Percentiles rank a stretch among this genome's conserved stretches.
Conservation (phyloP, 2,888 invertebrate genomes). For the Cephus pygmeus region DNA sequence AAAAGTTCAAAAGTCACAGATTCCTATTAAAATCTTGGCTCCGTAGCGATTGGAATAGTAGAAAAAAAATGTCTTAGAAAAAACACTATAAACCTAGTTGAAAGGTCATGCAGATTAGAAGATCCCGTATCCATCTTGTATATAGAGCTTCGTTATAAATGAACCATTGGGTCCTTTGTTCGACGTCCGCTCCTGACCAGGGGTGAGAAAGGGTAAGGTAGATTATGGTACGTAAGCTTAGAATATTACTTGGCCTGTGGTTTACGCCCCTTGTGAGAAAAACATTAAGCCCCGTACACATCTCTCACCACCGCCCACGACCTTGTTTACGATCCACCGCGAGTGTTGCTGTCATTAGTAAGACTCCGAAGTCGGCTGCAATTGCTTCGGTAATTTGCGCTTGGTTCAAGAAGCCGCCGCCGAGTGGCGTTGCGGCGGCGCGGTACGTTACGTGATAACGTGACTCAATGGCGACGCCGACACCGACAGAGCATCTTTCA, state of each 20-base stretch:
- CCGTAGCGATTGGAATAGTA: not conserved
- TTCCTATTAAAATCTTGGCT: not conserved
- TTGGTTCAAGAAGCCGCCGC: not conserved
- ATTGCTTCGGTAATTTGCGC: constrained; percentile 49
- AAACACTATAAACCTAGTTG: not conserved
- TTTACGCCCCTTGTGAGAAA: constrained; percentile 51
- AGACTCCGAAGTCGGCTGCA: constrained; percentile 41
- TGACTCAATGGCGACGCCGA: constrained; percentile 29
- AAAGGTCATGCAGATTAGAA: not conserved
- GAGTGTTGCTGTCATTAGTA: constrained; percentile 49
- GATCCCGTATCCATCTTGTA: not conserved
- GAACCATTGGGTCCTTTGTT: not conserved
- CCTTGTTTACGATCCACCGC: constrained; percentile 50
- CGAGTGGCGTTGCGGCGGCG: not conserved
- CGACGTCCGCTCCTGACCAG: not conserved
- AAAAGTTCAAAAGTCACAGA: not conserved
- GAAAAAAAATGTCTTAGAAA: not conserved
- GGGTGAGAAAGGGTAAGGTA: not conserved
- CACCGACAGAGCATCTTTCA: constrained; percentile 1
- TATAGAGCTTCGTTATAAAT: not conserved
- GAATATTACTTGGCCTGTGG: constrained; percentile 35
- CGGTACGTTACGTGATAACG: not conserved
- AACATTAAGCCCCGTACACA: constrained; percentile 9
- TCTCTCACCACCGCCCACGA: constrained; percentile 23
- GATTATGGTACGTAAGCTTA: not conserved